Base-by-base conservation (phyloP, 2,797 vertebrate genomes). In the Melanitta fusca region DNA sequence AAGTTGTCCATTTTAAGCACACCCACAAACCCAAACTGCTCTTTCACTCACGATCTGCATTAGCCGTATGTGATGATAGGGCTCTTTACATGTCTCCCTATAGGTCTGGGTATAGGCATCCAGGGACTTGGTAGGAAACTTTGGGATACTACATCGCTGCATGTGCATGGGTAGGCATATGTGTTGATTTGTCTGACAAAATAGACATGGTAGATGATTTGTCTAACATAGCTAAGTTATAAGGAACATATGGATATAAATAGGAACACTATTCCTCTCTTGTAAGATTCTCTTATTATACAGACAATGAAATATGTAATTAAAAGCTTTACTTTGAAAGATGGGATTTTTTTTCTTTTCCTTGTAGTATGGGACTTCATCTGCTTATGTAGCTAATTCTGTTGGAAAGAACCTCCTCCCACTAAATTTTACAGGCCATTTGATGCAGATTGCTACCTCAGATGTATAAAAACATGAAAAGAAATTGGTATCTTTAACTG, bases 351-450 rank as follows among this genome's bases (percentile, higher is more conserved):
- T 66, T 66, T 65, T 13, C 20, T 19, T 92, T 87, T 86, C 28
- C 28, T 74, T n/a, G 13, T 57, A 1, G 0, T 83, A n/a, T 66
- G 85, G 62, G 39, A 39, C 66, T 93, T 94, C 17, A 82, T 92
- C 47, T 85, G 20, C 28, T 79, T 81, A 57, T n/a, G 39, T 70
- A 90, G 80, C 21, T 90, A 86, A 80, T 83, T 66, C 38, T 57
- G 78, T 61, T 79, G 56, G 73, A 81, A 87, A 20, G 43, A 68
- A 69, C 80, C 36, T 68, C 17, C 45, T 28, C 25, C 11, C 8
- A 2, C 53, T 54, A 61, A 75, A 86, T 86, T 89, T 94, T 86
- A 80, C 64, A 90, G 64, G 58, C 24, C 25, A 68, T 88, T 93
- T 94, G 85, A 38, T 88, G 68, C 28, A 92, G 54, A 41, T 81